Conservation (phyloP, 1,140 invertebrate species). For the Campodea augens region DNA sequence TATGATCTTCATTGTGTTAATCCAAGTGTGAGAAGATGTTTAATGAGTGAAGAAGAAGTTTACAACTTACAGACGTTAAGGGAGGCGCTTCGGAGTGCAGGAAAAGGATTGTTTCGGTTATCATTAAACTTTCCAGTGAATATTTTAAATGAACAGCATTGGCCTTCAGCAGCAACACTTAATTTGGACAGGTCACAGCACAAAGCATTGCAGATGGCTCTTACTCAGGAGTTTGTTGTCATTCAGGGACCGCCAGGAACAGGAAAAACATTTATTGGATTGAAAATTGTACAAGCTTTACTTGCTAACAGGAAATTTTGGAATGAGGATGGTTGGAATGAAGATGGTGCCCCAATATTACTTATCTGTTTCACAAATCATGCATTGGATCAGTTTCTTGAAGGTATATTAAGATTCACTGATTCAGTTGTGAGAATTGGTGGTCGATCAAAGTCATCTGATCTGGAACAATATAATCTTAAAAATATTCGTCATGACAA, state of each 20-base stretch:
- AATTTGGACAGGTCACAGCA: conserved; percentile 36
- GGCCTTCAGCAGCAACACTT: conserved; percentile 24
- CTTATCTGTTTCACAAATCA: conserved; percentile 73
- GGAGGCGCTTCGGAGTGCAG: no score
- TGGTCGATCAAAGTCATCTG: conserved; percentile 25
- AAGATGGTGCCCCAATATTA: conserved; percentile 35
- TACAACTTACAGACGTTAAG: no score
- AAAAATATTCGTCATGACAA: conserved; percentile 4
- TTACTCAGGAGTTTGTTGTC: conserved; percentile 41
- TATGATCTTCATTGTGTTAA: conserved; percentile 10
- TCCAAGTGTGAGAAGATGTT: conserved; percentile 14
- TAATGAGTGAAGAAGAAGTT: conserved; percentile 9
- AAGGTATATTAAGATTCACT: conserved; percentile 37
- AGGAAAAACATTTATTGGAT: conserved; percentile 56
- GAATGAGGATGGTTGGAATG: conserved; percentile 13
- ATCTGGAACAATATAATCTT: conserved; percentile 11
- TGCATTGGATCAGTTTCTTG: conserved; percentile 71
- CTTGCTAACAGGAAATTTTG: conserved; percentile 33
- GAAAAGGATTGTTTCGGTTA: no score
- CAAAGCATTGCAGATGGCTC: conserved; percentile 32
- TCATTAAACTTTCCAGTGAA: no score
- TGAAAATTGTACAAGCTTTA: conserved; percentile 39
- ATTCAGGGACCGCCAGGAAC: conserved; percentile 67
- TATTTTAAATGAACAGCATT: conserved; percentile 19
- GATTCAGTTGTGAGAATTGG: conserved; percentile 47